Base-by-base conservation (phyloP, 2,888 invertebrate species). In the Ectemnius lituratus region DNA sequence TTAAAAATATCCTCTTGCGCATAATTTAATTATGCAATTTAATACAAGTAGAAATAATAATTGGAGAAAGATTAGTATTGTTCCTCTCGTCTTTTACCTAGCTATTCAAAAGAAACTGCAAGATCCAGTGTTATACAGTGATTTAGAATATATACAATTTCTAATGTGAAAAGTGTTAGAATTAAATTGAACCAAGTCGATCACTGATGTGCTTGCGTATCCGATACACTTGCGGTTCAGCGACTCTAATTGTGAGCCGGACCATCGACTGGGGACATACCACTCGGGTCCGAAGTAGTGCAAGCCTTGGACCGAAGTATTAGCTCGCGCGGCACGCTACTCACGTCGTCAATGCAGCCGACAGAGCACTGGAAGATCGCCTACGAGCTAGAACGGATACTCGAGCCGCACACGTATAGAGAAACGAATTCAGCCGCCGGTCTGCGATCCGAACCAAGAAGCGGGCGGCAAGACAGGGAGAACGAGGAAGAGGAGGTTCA, bases 231-330 rank as follows among this genome's bases (percentile, higher is more conserved):
- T 11, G 37, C 37, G 37, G 37, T 11, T 37, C 37, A 37, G 37
- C 37, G 11, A 1, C 37, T 37, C 37, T 37, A 37, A 37, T 37
- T 37, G 37, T 37, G 37, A 37, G 11, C 8, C 37, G 37, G 37
- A 37, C 62, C 58, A 56, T 72, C 59, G 72, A 72, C 57, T 72
- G 79, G 52, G 16, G 52, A 52, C 84, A 84, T 84, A 78, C 82
- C 79, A 64, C 65, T 66, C 45, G 67, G 68, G 37, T 37, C 75
- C 79, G 72, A 84, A 84, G 84, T 84, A 82, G 85, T 78, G 80
- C 84, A 85, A 85, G 83, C 85, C 82, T 85, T 37, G 85, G 82
- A 78, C 84, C 79, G 78, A 81, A 85, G 85, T 82, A 78, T 81
- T 76, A 83, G 85, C 83, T 82, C 82, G 81, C 78, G 52, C 67